Evolutionary conservation across 2,888 invertebrate species (phyloP), one percentile per base, ranked within the genome.

Genomic region (Dimorphilus gyrociliatus): DNA sequence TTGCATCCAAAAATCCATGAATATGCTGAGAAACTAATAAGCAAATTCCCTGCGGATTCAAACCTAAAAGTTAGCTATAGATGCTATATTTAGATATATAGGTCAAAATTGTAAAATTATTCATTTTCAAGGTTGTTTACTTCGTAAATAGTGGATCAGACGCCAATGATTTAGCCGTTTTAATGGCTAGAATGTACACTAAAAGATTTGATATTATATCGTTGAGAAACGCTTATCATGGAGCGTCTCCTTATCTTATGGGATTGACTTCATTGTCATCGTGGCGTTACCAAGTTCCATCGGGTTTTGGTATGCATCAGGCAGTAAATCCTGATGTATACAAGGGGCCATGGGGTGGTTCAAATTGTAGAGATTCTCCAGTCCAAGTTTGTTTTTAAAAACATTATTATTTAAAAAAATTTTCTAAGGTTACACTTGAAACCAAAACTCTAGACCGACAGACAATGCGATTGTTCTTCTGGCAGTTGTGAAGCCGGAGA

Each of bases 121-220:
- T 16, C 25, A 2, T 15, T 19, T 37, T 41, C 2, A 53, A 81
- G 81, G 78, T 81, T 16, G 80, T 81, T 2, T 90, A 86, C 55
- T 74, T 92, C 47, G 81, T 85, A 1, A 94, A 94, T 63, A 92
- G 90, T 50, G 94, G 94, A 0, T 82, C 86, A 4, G 94, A 97
- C 64, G 92, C 94, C 0, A 94, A 92, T 53, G 94, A 97, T 57
- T 66, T 97, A 34, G 94, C 94, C 0, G 69, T 82, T 41, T 56
- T 86, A 18, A 69, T 97, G 62, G 80, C 90, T 0, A 72, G 88
- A 46, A 62, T 81, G 1, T 74, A 85, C 55, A 90, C 92, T 0
- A 76, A 77, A 1, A 75, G 78, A 50, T 75, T 73, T 47, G 86
- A 90, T 45, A 70, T 90, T 13, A 65, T 94, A 19, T 78, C 85